Evolutionary conservation across 2,888 invertebrate species (phyloP), one percentile per base, ranked within the genome.

Genomic region (Lacanobia oleracea): DNA sequence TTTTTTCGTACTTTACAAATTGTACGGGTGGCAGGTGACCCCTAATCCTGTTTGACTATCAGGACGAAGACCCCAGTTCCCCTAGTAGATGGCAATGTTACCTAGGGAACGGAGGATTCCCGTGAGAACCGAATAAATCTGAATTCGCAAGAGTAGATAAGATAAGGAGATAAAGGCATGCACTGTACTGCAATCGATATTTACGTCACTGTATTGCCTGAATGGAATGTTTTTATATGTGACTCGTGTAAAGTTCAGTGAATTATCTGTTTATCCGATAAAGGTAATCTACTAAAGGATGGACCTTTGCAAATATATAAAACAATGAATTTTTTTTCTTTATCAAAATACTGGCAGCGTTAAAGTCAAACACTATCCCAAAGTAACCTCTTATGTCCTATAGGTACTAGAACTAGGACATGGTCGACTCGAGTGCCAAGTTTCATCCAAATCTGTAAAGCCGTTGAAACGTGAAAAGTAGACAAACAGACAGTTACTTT

Each of bases 121-220:
- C 86, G 73, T 86, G 83, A 40, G 83, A 84, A 86, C 59, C 64
- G n/a, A 73, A 73, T 37, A 70, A 67, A 53, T 57, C 74, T 43
- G 72, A 50, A 69, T 85, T 75, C 68, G 79, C 77, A 54, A 75
- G 37, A 69, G 14, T 12, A 67, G 78, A 81, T 86, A 81, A 84
- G 86, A 86, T 86, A 84, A 59, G 50, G 56, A 21, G 61, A 68
- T 73, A 71, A 73, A 68, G 45, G 67, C 45, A 64, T 74, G 84
- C 68, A 69, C 23, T 81, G 66, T 67, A 18, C 18, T 82, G 67
- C 65, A 66, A 74, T 79, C 56, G 60, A 76, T 75, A 43, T 18
- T 43, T 27, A 64, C 59, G 65, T 74, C 80, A 74, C 18, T 74
- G 43, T 10, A 33, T 50, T 54, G 3, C 8, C 12, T 8, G 16